Base-by-base conservation (phyloP, 2,888 invertebrate species). In the Drosophila pegasa region DNA sequence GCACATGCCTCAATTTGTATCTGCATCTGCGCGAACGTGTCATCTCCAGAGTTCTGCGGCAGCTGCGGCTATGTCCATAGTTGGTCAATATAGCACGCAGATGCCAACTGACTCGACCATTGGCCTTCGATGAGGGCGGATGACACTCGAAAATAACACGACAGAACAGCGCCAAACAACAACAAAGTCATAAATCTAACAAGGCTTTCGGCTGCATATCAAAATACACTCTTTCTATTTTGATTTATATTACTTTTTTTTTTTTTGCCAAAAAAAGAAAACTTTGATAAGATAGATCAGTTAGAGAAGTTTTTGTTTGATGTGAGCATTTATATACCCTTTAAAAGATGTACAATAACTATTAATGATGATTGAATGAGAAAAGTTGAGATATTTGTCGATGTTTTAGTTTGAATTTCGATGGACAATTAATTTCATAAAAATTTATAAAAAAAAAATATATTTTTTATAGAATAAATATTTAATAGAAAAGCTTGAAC, bases 61-160 rank as follows among this genome's bases (percentile, higher is more conserved):
- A 50, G 72, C 57, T 55, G 48, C 35, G 31, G 31, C 31, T 52
- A 16, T 70, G 37, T 16, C 60, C 56, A 74, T 60, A 75, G 50
- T 71, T 75, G 67, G 71, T 59, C 71, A 71, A 70, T 59, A 67
- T 59, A 67, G 74, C 80, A 79, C 76, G 78, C 67, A 70, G 70
- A 73, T 72, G 60, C 14, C 62, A 60, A 68, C 51, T 71, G 75
- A 74, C 62, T 62, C 43, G 71, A 50, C 48, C 60, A 54, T 22
- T 57, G 77, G 71, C 78, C 78, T 78, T 77, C 68, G 64, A 37
- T 66, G 65, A 22, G 51, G 56, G 59, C 47, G 38, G 35, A 10
- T 54, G 35, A 27, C 9, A 37, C 52, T 41, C 38, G 10, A 25
- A 35, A 16, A 25, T 25, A 37, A 51, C n/a, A 20, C 10, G 14